Base-by-base conservation (phyloP, 1,140 invertebrate genomes). In the Megathymus violae region DNA sequence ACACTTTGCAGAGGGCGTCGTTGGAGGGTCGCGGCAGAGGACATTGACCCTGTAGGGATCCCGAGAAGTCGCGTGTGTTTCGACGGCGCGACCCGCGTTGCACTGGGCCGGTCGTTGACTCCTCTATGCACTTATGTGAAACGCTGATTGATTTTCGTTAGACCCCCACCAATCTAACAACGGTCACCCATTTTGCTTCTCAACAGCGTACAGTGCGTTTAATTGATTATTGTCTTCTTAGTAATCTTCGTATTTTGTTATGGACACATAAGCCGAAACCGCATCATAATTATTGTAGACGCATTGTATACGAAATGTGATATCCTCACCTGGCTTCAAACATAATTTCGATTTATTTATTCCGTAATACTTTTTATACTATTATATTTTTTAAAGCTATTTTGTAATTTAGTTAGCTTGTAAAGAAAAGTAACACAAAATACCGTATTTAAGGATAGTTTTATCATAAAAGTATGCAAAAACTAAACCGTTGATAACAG, bases 71-170 rank as follows among this genome's bases (percentile, higher is more conserved):
- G 71, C 74, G 75, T 79, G 67, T 71, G 79, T 80, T 74, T 78
- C 62, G 73, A 63, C 60, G 62, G 78, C 71, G 80, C 74, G 78
- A 75, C 73, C 77, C 76, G 73, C 67, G 71, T 69, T 77, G 69
- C 74, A 77, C 75, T 79, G 80, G 78, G 73, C 67, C 82, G 86
- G 84, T 85, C 82, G 80, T 85, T 88, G 80, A 86, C 83, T 81
- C 78, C 70, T 72, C 74, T 76, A 74, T 88, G 82, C 79, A 88
- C 60, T 71, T 65, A 75, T 67, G 64, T 67, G 60, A 65, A 64
- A 64, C 70, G 68, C 67, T 72, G 74, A 82, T 80, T 82, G 76
- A 82, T 85, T 80, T n/a, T 82, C 67, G 60, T 58, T 73, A 59
- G 67, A 75, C 60, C 66, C 64, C 16, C 47, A 38, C 54, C 1